Conservation (phyloP, 2,797 vertebrate genomes). For the Phrynocephalus guinanensis region DNA sequence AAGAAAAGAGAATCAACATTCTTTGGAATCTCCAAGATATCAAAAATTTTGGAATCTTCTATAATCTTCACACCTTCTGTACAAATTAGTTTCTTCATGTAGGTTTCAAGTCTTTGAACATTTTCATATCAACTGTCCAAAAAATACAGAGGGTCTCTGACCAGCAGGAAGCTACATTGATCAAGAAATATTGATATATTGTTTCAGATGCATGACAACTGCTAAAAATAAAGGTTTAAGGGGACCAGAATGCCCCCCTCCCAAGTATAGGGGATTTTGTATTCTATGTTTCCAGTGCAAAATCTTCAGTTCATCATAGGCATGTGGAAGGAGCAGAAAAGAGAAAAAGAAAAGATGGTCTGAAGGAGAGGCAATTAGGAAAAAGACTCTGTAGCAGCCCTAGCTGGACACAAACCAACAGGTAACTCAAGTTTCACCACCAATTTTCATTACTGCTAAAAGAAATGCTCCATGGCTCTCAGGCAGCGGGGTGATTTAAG, state of each 20-base stretch:
- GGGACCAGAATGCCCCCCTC: constrained; percentile 64
- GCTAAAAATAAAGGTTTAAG: constrained; percentile 74
- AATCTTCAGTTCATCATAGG: constrained; percentile 60
- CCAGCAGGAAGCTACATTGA: constrained; percentile 71
- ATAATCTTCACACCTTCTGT: constrained; percentile 71
- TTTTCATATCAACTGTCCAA: constrained; percentile 59
- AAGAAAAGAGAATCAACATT: constrained; percentile 73
- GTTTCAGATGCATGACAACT: constrained; percentile 65
- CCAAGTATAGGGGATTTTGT: constrained; percentile 68
- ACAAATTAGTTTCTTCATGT: constrained; percentile 60
- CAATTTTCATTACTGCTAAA: constrained; percentile 61
- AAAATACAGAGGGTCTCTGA: constrained; percentile 71
- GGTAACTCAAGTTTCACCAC: constrained; percentile 47
- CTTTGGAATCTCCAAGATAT: constrained; percentile 82
- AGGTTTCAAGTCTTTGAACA: constrained; percentile 71
- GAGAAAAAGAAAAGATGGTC: neutral
- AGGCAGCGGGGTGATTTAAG: constrained; percentile 68
- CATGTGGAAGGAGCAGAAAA: neutral
- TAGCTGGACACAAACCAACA: constrained; percentile 66
- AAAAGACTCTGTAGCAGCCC: constrained; percentile 44
- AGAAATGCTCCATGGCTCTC: constrained; percentile 59
- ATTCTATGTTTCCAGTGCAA: constrained; percentile 73
- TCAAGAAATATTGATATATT: constrained; percentile 62
- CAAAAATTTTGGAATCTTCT: constrained; percentile 71
- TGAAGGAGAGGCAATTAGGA: neutral